Base-by-base conservation (phyloP, 2,113 vertebrate species). In the Pelecanoides urinatrix region DNA sequence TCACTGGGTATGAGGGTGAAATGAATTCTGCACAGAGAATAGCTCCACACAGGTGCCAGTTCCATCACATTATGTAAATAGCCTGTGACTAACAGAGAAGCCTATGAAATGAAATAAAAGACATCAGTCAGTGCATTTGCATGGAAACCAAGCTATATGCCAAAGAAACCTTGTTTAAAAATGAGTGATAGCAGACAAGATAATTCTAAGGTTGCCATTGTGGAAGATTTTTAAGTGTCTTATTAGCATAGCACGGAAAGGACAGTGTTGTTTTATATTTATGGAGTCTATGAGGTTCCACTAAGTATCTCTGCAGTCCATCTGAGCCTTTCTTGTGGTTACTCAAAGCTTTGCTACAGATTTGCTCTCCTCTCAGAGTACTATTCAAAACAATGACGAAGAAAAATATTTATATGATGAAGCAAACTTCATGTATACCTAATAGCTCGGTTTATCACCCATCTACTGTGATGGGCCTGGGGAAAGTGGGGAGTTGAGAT, bases 51-150 rank as follows among this genome's bases (percentile, higher is more conserved):
- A 92, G 85, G 49, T 96, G 95, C 83, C 93, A 82, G 5, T 94
- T 88, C 95, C 84, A 91, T 96, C 93, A 96, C 90, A 93, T 96
- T 94, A 97, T 96, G 93, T 92, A 96, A 97, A 97, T 89, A 75
- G 79, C 44, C 85, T 55, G 56, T 96, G 94, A 97, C 82, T 97
- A 92, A 97, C 34, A 94, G 93, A 88, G 83, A 66, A 93, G 78
- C 78, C 85, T 68, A 26, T 71, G 67, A 91, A 95, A 90, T 72
- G 40, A 85, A 95, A 92, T 76, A 79, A 91, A 94, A 96, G 84
- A 30, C 86, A 88, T 95, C 78, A 95, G 66, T 73, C 84, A 94
- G 86, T 75, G 86, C 68, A 91, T 91, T 89, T 88, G 73, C 91
- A 78, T 87, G 73, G 91, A 93, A 97, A 94, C 56, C 65, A 86